Base-by-base conservation (phyloP, 2,888 invertebrate species). In the Drosophila mulleri region DNA sequence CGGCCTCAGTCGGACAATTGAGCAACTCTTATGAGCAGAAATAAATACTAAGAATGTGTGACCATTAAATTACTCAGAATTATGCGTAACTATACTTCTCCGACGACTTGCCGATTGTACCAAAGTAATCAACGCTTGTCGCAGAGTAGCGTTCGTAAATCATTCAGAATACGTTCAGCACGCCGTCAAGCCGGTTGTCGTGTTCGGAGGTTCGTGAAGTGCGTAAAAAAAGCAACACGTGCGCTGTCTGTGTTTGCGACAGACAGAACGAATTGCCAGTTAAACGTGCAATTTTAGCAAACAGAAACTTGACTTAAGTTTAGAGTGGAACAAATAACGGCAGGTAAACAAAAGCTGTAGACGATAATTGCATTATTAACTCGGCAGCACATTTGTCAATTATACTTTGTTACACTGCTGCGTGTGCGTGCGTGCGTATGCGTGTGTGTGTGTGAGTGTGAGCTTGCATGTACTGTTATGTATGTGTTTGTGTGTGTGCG, bases 171-270 rank as follows among this genome's bases (percentile, higher is more conserved):
- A 53, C 14, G 37, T 23, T 23, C 16, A 37, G 16, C 9, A 23
- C n/a, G 37, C 23, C 23, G 14, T 9, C 5, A 37, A 53, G 20
- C 37, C 16, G 14, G 53, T 39, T 53, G 53, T 53, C n/a, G 37
- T 39, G 6, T n/a, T 39, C 11, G 37, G 5, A 3, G 8, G 8
- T 20, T 35, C 16, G 35, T 16, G 18, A 7, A 37, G 66, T 81
- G 82, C 77, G 82, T 68, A 39, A 58, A 68, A 78, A 83, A 79
- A 75, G n/a, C 87, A n/a, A 41, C 41, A 90, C 90, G 90, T 89
- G 90, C 81, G 39, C 66, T 56, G 12, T 41, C 41, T 41, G 52
- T 62, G 54, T n/a, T 18, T 11, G 37, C 7, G 16, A 3, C 37
- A 37, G 26, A n/a, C 39, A 39, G 37, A 58, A 62, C 53, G 41